Percentiles rank a stretch among this genome's conserved stretches.
These are phyloP conservation scores for Pterocles orientalis DNA, from an alignment of 2,113 vertebrate species.

Conservation along the genomic window DNA sequence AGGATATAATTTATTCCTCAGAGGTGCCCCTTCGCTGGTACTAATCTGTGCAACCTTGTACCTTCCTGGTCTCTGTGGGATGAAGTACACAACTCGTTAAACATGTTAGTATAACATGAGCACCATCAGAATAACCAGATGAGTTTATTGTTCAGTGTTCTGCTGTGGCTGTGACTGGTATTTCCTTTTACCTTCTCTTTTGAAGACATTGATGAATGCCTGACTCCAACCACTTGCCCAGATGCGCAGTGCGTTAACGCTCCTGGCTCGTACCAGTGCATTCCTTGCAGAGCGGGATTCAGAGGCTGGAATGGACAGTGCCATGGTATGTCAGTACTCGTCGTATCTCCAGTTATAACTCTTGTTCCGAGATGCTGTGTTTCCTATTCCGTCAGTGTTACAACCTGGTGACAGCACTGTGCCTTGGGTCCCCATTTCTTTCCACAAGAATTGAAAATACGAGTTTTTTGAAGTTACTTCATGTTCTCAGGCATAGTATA, in stretches of 20 bases:
- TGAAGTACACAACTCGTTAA: background rate
- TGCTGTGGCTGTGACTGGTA: background rate
- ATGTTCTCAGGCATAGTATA: background rate
- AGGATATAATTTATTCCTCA: background rate
- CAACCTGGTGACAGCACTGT: background rate
- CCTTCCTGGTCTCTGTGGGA: background rate
- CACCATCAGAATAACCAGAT: background rate
- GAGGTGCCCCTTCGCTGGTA: background rate
- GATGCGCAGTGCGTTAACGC: conserved; percentile 88
- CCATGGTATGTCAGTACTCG: conserved; percentile 78
- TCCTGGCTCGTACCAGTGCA: conserved; percentile 87
- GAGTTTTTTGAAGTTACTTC: background rate
- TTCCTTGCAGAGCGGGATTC: conserved; percentile 87
- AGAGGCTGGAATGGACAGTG: conserved; percentile 87
- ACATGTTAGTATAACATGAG: background rate
- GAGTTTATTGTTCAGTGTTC: background rate
- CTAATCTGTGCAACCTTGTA: background rate
- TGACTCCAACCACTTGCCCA: conserved; percentile 79
- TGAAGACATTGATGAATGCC: conserved; percentile 91
- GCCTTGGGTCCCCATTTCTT: background rate
- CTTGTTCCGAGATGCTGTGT: background rate
- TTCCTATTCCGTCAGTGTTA: background rate
- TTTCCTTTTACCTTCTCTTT: conserved; percentile 33
- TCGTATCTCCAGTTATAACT: background rate
- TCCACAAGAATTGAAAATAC: background rate